Evolutionary conservation across 2,113 vertebrate species (phyloP), one percentile per base, ranked within the genome.

Genomic region (Rhinolophus ferrumequinum): DNA sequence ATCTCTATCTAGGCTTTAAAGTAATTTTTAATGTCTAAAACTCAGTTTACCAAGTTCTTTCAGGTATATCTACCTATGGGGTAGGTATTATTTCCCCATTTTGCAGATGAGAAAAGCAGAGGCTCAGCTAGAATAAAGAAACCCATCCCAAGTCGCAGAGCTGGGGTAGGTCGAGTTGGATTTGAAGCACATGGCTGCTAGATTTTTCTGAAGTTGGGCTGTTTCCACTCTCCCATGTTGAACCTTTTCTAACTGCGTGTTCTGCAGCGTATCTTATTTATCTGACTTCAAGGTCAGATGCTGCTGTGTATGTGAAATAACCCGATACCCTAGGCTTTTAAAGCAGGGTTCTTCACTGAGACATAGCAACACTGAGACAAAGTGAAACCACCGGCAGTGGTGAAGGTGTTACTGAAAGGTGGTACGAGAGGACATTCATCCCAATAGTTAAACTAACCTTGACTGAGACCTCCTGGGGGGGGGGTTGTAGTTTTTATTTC

Each of bases 141-240:
- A 24, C 13, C 38, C 9, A 69, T 7, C 8, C 56, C 15, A 6
- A 11, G 30, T 18, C 1, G 0, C 75, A 38, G 19, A 67, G 30
- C 47, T 21, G 14, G 21, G 77, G 67, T 2, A 11, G 62, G 18
- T 2, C 67, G 67, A 19, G 7, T 3, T 38, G 22, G n/a, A 12
- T n/a, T 18, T 75, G 0, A 72, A 64, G 50, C 8, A 1, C 6
- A 0, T 0, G 22, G 26, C 30, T 47, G 26, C 85, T 44, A 5
- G 52, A 1, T 35, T 56, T 38, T 85, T 75, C 26, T 58, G 1
- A 13, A 47, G 41, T 10, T 18, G 44, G 62, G 35, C n/a, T 19
- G 58, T 44, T 64, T 30, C 47, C 26, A 0, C 5, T 16, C 2
- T 24, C 13, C 62, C 9, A 1, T 0, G 0, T 1, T 0, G 70